A percentile compares a stretch with the other conserved stretches of the same genome.
These are phyloP conservation scores for Megaustenia siamemsis DNA, from an alignment of 2,888 invertebrate species.

Conservation along the genomic window DNA sequence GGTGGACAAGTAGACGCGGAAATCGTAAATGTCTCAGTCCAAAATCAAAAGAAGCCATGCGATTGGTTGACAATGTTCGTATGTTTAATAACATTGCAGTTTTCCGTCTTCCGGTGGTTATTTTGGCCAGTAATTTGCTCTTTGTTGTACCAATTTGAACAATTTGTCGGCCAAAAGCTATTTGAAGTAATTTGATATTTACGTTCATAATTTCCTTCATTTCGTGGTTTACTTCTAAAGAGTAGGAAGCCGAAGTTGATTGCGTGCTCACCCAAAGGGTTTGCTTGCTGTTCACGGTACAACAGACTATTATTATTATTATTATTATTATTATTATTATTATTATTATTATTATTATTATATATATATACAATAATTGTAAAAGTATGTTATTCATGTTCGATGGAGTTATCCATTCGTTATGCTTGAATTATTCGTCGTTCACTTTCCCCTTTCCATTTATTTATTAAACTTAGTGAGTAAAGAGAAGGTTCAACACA, in stretches of 20 bases:
- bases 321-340: no score
- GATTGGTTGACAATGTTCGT: slow-evolving; percentile 9
- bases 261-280: background rate
- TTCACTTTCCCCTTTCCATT: no score
- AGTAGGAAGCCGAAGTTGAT: background rate
- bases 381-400: no score
- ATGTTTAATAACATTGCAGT: background rate
- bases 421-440: no score
- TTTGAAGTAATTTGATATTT: background rate
- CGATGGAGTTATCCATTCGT: no score
- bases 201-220: background rate
- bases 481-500: no score
- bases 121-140: background rate
- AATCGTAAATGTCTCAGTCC: background rate
- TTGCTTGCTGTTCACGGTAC: no score
- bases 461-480: no score
- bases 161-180: background rate
- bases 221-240: background rate
- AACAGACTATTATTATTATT: no score
- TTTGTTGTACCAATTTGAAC: slow-evolving; percentile 24
- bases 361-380: no score
- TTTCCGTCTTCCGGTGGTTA: background rate
- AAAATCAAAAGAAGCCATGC: slow-evolving; percentile 23
- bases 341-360: no score
- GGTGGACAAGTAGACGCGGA: background rate